Base-by-base conservation (phyloP, 2,888 invertebrate genomes). In the Aphodius granarius region DNA sequence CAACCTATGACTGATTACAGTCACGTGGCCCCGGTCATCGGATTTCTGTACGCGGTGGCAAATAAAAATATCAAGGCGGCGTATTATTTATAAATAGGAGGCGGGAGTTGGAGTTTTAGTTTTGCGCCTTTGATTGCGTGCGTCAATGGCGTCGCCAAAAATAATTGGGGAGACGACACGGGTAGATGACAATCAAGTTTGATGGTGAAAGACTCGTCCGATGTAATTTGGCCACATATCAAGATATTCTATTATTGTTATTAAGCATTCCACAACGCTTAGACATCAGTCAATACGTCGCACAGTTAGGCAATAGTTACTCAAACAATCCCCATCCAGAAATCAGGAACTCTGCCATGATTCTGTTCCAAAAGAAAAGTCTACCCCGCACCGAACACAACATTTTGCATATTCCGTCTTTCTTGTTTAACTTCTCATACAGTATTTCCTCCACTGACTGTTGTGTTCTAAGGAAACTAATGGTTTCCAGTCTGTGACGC, bases 61-160 rank as follows among this genome's bases (percentile, higher is more conserved):
- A 78, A 79, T 78, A 78, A 78, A 79, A 79, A 79, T 79, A 79
- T 77, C 73, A 74, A 72, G 78, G 76, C 76, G 76, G 76, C 66
- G 77, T 75, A 78, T 78, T 71, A 78, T 77, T 78, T 78, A 79
- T 79, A 79, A 79, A 79, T 79, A 79, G 78, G 68, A 6, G 43
- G 43, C 9, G 13, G 43, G 43, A 43, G 43, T 43, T n/a, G n/a
- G n/a, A n/a, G n/a, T n/a, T n/a, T n/a, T 43, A 43, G 43, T 43
- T 43, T 43, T 43, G 43, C 43, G 43, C 1, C 43, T 43, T 43
- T 43, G 43, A 43, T 43, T 43, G 43, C 43, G 43, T 43, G 43
- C 43, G 43, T 43, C 43, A 43, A 43, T 2, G 43, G 43, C 43
- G 43, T 43, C 43, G 43, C 43, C 43, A 43, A 43, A 43, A 43